These are phyloP conservation scores for Gerris lacustris DNA, from an alignment of 2,888 invertebrate species.

Conservation along the genomic window DNA sequence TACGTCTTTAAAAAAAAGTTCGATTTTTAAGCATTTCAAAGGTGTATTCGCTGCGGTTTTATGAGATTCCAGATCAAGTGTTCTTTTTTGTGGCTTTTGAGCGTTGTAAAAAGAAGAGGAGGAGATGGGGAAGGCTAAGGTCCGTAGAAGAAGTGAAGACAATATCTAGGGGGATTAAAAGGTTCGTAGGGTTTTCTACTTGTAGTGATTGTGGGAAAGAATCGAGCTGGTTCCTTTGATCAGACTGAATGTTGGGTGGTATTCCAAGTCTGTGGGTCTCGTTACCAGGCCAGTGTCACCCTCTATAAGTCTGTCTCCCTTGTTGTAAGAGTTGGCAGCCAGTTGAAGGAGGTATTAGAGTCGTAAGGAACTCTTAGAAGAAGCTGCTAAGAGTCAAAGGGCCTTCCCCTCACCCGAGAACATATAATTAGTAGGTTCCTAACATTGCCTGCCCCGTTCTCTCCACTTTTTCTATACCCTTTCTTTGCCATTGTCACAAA, in stretches of 20 bases:
- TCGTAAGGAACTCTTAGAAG: not conserved
- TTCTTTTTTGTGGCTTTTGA: too few species aligned
- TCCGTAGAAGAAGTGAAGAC: not conserved
- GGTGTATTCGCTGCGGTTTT: too few species aligned
- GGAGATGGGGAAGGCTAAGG: not conserved
- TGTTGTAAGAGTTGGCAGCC: not conserved
- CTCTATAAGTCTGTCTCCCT: not conserved
- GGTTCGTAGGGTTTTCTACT: not conserved
- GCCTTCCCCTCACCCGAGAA: not conserved
- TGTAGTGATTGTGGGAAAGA: not conserved
- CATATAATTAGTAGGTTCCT: too few species aligned
- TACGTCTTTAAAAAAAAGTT: too few species aligned
- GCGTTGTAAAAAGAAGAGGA: too few species aligned
- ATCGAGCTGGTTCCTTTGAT: not conserved
- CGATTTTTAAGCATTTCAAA: too few species aligned
- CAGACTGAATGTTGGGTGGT: not conserved
- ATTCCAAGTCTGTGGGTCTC: not conserved
- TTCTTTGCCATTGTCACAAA: too few species aligned
- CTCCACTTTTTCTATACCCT: too few species aligned
- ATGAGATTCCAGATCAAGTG: too few species aligned
- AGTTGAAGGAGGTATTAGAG: not conserved
- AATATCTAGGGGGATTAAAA: not conserved
- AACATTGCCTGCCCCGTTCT: too few species aligned
- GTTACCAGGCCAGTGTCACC: not conserved
- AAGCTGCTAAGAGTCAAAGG: not conserved